Percentiles rank a stretch among this genome's conserved stretches.
Conservation (phyloP, 2,113 vertebrate genomes). For the Corythaeola cristata region DNA sequence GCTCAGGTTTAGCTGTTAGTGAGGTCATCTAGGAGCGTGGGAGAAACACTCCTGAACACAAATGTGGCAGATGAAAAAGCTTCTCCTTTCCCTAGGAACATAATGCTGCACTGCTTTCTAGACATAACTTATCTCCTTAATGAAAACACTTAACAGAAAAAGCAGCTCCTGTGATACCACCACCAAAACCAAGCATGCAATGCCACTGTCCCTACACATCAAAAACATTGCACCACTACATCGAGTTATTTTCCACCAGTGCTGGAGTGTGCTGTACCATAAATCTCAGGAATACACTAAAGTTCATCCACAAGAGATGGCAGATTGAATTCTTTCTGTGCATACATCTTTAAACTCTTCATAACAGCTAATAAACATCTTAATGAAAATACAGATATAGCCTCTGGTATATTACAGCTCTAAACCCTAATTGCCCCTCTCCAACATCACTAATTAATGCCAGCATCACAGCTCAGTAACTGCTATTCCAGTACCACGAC, state of each 20-base stretch:
- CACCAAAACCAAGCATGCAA: neutral
- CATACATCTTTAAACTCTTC: neutral
- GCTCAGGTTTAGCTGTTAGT: neutral
- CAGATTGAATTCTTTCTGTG: neutral
- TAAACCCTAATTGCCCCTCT: neutral
- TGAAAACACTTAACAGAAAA: neutral
- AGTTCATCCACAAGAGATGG: neutral
- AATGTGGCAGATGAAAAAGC: neutral
- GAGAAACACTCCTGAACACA: neutral
- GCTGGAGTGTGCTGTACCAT: neutral
- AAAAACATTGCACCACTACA: neutral
- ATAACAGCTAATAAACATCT: neutral
- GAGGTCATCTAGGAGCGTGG: neutral
- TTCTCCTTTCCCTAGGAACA: neutral
- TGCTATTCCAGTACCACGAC: neutral
- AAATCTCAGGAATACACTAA: neutral
- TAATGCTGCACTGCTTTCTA: neutral
- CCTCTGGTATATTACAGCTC: neutral
- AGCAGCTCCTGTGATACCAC: neutral
- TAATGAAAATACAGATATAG: neutral
- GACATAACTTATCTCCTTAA: neutral
- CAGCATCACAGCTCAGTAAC: neutral
- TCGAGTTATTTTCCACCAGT: neutral
- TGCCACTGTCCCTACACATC: neutral
- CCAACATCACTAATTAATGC: neutral